Conservation (phyloP, 2,113 vertebrate species). For the Lepisosteus osseus region DNA sequence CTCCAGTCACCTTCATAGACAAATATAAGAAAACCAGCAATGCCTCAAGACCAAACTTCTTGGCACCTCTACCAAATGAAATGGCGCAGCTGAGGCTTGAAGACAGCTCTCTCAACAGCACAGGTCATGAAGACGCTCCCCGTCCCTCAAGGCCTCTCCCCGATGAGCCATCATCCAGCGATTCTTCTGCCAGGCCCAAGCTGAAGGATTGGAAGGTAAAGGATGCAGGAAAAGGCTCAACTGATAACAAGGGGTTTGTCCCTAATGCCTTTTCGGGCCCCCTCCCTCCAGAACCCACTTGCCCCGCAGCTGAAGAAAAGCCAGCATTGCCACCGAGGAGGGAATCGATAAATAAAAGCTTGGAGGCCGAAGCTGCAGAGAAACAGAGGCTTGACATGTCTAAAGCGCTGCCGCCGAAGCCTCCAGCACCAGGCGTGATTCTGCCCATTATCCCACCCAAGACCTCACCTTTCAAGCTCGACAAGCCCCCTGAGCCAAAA, state of each 20-base stretch:
- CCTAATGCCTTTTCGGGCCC: slow-evolving; percentile 41
- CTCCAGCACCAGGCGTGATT: slow-evolving; percentile 72
- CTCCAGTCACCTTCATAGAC: slow-evolving; percentile 91
- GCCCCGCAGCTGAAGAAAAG: slow-evolving; percentile 79
- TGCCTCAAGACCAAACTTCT: slow-evolving; percentile 84
- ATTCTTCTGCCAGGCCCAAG: slow-evolving; percentile 68
- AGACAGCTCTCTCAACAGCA: slow-evolving; percentile 44
- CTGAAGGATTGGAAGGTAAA: slow-evolving; percentile 82
- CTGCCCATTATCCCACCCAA: slow-evolving; percentile 78
- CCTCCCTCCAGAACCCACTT: slow-evolving; percentile 59
- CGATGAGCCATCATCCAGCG: slow-evolving; percentile 72
- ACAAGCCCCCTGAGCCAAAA: slow-evolving; percentile 74
- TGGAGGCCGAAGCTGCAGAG: slow-evolving; percentile 76
- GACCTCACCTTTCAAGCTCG: slow-evolving; percentile 60
- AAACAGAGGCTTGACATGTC: slow-evolving; percentile 68
- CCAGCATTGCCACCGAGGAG: slow-evolving; percentile 88
- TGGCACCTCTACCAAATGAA: slow-evolving; percentile 86
- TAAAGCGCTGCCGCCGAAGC: slow-evolving; percentile 79
- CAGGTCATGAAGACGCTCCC: slow-evolving; percentile 47
- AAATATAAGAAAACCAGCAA: slow-evolving; percentile 98
- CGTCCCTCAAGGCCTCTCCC: slow-evolving; percentile 84
- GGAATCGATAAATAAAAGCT: slow-evolving; percentile 89
- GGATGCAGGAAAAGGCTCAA: slow-evolving; percentile 58
- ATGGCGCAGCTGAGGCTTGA: slow-evolving; percentile 77
- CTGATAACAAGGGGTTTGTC: slow-evolving; percentile 40